Conservation (phyloP, 2,888 invertebrate genomes). For the Pantelozetes paolii region DNA sequence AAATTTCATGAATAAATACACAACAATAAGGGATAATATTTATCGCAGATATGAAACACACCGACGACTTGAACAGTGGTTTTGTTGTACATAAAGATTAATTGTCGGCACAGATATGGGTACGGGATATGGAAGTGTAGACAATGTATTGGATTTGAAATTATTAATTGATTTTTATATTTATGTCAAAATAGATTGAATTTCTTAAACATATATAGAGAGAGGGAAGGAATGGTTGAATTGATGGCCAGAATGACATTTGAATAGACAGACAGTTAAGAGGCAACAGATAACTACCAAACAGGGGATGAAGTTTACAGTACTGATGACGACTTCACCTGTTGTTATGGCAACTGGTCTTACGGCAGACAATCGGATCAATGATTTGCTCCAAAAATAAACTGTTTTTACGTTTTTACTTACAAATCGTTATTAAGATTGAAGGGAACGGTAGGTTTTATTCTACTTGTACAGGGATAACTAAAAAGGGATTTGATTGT, state of each 20-base stretch:
- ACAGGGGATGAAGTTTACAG: neutral
- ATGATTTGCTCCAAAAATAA: conserved; percentile 1
- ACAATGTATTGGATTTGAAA: too few relatives aligned
- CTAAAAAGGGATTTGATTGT: neutral
- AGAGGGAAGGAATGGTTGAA: neutral
- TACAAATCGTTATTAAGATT: neutral
- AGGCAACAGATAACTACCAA: conserved; percentile 10
- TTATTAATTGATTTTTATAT: too few relatives aligned
- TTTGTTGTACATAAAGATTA: too few relatives aligned
- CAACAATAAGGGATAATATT: neutral
- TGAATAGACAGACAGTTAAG: neutral
- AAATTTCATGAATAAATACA: neutral
- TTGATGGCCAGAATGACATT: neutral
- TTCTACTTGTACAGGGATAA: too few relatives aligned
- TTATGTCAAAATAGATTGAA: too few relatives aligned
- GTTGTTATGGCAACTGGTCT: conserved; percentile 4
- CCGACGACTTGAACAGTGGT: neutral
- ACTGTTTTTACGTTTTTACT: neutral
- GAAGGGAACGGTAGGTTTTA: neutral
- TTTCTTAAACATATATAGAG: neutral
- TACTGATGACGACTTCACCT: conserved; percentile 11
- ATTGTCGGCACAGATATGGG: too few relatives aligned
- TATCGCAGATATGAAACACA: neutral
- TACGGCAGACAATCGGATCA: neutral
- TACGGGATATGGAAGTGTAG: too few relatives aligned